Base-by-base conservation (phyloP, 2,113 vertebrate species). In the Eulemur macaco region DNA sequence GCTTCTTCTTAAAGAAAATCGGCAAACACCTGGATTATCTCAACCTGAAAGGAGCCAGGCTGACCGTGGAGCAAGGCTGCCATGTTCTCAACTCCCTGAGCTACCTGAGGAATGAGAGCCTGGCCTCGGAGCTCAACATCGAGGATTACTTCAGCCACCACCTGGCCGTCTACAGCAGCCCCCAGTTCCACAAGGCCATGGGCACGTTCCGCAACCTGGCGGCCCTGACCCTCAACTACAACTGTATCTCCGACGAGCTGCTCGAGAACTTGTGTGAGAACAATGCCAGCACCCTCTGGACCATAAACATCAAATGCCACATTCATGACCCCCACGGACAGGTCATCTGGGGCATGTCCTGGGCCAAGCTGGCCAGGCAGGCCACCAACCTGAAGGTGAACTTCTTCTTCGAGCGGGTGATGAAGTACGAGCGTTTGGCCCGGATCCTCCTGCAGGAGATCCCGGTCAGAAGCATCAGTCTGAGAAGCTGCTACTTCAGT, bases 231-330 rank as follows among this genome's bases (percentile, higher is more conserved):
- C 97, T 99, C 66, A 99, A 98, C 97, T 99, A 99, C 90, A 99
- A 98, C 81, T 99, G 98, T 47, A 47, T 99, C 90, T 99, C 98
- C 0, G 98, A 99, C 0, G 98, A 98, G 81, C 96, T 99, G 81
- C 98, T 99, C 3, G 96, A 98, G 73, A 97, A 94, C 52, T 68
- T 99, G 89, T 39, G 69, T 5, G 97, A 98, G 54, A 96, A 95
- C 82, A 98, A 94, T 0, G 95, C 91, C 47, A 50, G 95, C 18
- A 98, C 98, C 42, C 98, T 98, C 45, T 31, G 85, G 92, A 98
- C 96, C 81, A 98, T 98, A 64, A 98, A 98, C 91, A 98, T 99
- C 96, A 98, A 98, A 73, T 99, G 99, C 82, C 98, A 98, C 73
- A 42, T 98, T 31, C 95, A 97, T 4, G 98, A 99, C 73, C 98